Base-by-base conservation (phyloP, 1,140 invertebrate genomes). In the Pinna nobilis region DNA sequence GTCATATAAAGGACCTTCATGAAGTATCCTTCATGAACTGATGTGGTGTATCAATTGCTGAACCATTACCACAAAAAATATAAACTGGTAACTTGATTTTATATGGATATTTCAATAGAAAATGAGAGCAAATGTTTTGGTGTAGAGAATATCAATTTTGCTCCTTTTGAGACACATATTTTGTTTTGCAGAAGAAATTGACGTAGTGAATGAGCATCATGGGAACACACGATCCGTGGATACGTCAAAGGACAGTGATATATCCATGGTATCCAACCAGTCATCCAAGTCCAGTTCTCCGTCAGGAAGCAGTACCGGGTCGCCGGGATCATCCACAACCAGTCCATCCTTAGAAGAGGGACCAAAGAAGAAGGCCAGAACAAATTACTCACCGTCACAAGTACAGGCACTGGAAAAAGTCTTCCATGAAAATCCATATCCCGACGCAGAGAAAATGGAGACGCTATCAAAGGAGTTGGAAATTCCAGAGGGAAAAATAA, bases 361-460 rank as follows among this genome's bases (percentile, higher is more conserved):
- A 11, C 23, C 59, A 13, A 77, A 79, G 64, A 83, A 79, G 60
- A 81, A 81, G 63, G 65, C 74, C 18, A 57, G 82, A 25, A 83
- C 82, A 0, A 81, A 78, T 47, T 83, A 83, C 67, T 73, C 79
- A 33, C 74, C 80, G 3, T 66, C 66, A 9, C 82, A 83, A 51
- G 76, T 83, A 0, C 79, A 81, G 18, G 44, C 67, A 4, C 41
- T 83, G 57, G 71, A 81, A 57, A 81, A 78, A 41, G 71, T 81
- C 1, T 83, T 81, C 67, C 74, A 77, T 32, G 82, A 83, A 59
- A 81, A 79, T 32, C 79, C 82, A 7, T 83, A 83, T 55, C 82
- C 82, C 1, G 82, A 83, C 23, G 74, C 77, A 1, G 79, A 83
- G 23, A 71, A 49, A 35, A 81, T 83, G 80, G 82, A 83, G 15